phyloP scores from a whole-genome alignment of 2,797 vertebrate genomes.

The Echeneis naucrates region DNA sequence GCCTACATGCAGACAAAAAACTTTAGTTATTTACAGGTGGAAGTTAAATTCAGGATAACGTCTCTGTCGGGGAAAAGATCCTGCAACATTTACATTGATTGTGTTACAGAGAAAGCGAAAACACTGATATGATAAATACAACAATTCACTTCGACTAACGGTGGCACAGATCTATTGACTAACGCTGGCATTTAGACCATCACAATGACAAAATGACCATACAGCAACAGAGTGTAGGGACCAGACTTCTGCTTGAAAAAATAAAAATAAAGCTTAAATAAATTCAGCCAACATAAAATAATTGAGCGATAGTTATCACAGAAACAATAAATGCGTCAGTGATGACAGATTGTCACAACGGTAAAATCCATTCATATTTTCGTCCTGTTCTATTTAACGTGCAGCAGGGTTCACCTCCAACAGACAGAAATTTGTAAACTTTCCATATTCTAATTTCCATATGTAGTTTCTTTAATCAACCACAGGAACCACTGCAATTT shows the following conservation, averaged over 20 bases:
- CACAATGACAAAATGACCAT: slow-evolving; percentile 32
- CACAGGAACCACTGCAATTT: too few species aligned
- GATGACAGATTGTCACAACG: background rate
- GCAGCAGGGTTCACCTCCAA: background rate
- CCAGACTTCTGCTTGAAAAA: background rate
- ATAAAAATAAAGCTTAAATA: background rate
- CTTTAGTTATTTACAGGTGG: slow-evolving; percentile 6
- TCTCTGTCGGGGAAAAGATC: slow-evolving; percentile 3
- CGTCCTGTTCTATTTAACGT: background rate
- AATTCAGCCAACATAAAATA: background rate
- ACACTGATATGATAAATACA: slow-evolving; percentile 24
- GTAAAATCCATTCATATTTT: background rate
- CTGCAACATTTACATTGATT: slow-evolving; percentile 25
- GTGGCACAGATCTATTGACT: slow-evolving; percentile 34
- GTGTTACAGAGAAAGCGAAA: slow-evolving; percentile 6
- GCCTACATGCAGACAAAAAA: slow-evolving; percentile 15
- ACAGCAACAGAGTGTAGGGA: slow-evolving; percentile 25
- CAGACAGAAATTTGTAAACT: too few species aligned
- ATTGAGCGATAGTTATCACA: background rate
- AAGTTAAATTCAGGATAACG: background rate
- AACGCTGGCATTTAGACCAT: slow-evolving; percentile 41
- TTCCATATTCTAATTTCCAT: too few species aligned
- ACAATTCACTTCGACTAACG: slow-evolving; percentile 34
- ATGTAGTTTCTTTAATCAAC: too few species aligned
- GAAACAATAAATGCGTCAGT: background rate